Evolutionary conservation across 2,797 vertebrate species (phyloP).

Genomic region (Oryzias dopingdopingensis): DNA sequence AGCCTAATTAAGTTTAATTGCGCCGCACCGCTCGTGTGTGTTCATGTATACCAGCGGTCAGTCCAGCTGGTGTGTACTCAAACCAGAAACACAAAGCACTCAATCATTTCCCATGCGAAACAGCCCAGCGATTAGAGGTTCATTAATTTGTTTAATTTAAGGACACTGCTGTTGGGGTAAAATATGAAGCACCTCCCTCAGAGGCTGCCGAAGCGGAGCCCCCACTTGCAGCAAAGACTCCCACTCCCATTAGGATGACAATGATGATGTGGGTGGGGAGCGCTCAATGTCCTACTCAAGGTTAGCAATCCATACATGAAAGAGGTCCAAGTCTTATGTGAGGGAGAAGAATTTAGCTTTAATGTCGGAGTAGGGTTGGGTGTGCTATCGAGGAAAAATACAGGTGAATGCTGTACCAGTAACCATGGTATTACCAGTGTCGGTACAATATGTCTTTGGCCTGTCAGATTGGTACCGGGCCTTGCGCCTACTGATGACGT

Average conservation of each 20-base stretch:
- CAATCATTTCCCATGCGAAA: slow-evolving; percentile 54
- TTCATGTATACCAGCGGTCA: slow-evolving; percentile 15
- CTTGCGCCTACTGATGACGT: too few species aligned
- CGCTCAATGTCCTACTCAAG: slow-evolving; percentile 74
- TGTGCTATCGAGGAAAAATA: not conserved
- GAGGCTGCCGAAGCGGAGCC: slow-evolving; percentile 61
- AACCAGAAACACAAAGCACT: slow-evolving; percentile 26
- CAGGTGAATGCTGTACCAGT: slow-evolving; percentile 28
- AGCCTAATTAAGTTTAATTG: slow-evolving; percentile 38
- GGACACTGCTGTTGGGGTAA: slow-evolving; percentile 59
- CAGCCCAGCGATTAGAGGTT: slow-evolving; percentile 68
- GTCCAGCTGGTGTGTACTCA: slow-evolving; percentile 27
- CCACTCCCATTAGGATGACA: slow-evolving; percentile 75
- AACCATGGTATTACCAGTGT: too few species aligned
- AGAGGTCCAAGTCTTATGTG: slow-evolving; percentile 36
- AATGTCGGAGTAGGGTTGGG: not conserved
- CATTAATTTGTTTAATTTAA: slow-evolving; percentile 81
- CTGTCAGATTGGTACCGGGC: too few species aligned
- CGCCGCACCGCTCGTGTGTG: slow-evolving; percentile 12
- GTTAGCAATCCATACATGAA: slow-evolving; percentile 60
- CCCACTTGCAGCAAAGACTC: slow-evolving; percentile 77
- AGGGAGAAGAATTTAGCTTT: slow-evolving; percentile 8
- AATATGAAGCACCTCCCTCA: slow-evolving; percentile 49
- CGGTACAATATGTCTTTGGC: too few species aligned
- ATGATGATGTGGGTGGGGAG: slow-evolving; percentile 62